phyloP scores from a whole-genome alignment of 2,888 invertebrate species.

The Philereme vetulata region DNA sequence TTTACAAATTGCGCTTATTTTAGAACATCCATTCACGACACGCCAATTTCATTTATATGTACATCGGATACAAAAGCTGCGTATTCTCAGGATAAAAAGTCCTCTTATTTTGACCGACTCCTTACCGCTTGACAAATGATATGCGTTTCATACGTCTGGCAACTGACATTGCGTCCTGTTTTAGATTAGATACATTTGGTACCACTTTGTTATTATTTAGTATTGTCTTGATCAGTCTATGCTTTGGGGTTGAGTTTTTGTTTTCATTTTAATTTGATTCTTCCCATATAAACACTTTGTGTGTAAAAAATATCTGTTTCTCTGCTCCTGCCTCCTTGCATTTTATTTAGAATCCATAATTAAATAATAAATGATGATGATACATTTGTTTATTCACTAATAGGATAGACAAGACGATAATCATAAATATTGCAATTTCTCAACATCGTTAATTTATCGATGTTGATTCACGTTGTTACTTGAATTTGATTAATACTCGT shows the following conservation, averaged over 20 bases:
- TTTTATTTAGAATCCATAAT: no score
- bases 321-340: no score
- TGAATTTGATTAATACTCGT: no score
- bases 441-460: no score
- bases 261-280: neutral
- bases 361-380: no score
- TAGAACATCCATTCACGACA: constrained; percentile 10
- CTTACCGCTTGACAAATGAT: constrained; percentile 55
- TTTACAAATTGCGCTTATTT: constrained; percentile 8
- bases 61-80: constrained; percentile 32
- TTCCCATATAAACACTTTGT: neutral
- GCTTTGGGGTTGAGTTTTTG: constrained; percentile 11
- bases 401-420: no score
- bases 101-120: constrained; percentile 46
- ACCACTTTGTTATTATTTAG: constrained; percentile 39
- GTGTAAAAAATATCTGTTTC: no score
- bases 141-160: constrained; percentile 38
- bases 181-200: constrained; percentile 33
- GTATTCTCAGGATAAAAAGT: constrained; percentile 40
- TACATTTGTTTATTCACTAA: no score
- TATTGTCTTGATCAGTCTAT: constrained; percentile 31
- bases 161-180: constrained; percentile 29
- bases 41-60: constrained; percentile 25
- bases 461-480: no score
- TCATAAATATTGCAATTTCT: no score